phyloP scores from a whole-genome alignment of 2,888 invertebrate genomes.

The Idaea biselata region DNA sequence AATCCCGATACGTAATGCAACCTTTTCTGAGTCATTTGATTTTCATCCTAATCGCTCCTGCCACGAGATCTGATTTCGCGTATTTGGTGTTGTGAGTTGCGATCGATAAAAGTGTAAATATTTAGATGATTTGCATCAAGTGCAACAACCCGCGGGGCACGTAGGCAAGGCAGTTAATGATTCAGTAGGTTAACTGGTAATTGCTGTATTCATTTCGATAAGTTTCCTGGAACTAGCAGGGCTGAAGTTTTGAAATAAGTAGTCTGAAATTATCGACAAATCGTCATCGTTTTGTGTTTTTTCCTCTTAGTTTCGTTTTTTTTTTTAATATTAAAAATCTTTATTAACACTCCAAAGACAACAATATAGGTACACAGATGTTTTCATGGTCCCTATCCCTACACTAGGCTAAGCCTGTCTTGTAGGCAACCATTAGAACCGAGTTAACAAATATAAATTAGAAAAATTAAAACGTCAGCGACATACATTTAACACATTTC shows the following conservation, averaged over 20 bases:
- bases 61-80: not conserved
- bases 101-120: conserved; percentile 7
- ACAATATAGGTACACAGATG: no score
- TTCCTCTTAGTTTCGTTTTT: no score
- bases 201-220: not conserved
- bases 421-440: no score
- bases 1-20: not conserved
- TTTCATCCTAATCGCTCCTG: not conserved
- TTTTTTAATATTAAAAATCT: no score
- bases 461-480: no score
- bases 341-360: no score
- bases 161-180: conserved; percentile 22
- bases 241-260: not conserved
- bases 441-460: no score
- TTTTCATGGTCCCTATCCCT: no score
- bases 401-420: no score
- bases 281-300: no score
- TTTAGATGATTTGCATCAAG: conserved; percentile 25
- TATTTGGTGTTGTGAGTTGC: conserved; percentile 8
- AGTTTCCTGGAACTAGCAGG: not conserved
- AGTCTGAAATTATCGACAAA: not conserved
- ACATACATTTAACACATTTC: no score
- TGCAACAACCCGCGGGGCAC: conserved; percentile 26
- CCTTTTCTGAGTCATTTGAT: not conserved
- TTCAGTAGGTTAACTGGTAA: conserved; percentile 5